Evolutionary conservation across 2,113 vertebrate genomes (phyloP).

Genomic region (Bettongia penicillata): DNA sequence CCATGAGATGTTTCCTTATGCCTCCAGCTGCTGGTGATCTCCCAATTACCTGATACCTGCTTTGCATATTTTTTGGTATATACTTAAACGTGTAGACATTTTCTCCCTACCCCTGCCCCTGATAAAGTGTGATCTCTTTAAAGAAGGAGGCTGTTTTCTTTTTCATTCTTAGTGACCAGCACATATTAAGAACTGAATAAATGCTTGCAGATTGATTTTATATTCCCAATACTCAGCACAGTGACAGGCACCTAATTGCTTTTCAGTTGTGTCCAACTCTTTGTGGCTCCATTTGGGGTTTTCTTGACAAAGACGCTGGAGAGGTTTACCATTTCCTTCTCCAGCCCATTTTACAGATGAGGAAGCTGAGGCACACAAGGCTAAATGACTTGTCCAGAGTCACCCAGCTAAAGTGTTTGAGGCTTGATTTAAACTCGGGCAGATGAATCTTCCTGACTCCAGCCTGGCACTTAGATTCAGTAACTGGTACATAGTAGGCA

Average conservation of each 20-base stretch:
- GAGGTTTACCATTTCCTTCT: neutral
- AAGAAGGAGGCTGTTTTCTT: neutral
- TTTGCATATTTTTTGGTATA: neutral
- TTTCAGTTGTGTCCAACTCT: neutral
- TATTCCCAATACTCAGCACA: neutral
- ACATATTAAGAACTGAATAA: neutral
- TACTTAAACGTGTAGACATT: neutral
- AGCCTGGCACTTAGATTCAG: neutral
- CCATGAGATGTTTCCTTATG: neutral
- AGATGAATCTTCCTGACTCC: neutral
- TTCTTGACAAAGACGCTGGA: neutral
- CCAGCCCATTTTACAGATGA: neutral
- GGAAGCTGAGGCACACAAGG: neutral
- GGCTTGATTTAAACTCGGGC: neutral
- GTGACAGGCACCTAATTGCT: neutral
- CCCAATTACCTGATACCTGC: neutral
- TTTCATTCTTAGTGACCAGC: neutral
- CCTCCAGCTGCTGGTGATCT: neutral
- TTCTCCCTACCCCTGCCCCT: too few species aligned
- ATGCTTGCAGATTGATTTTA: neutral
- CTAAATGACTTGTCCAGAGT: neutral
- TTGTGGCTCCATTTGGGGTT: neutral
- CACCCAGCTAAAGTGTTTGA: neutral
- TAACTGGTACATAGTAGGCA: neutral
- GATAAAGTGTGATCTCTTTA: neutral